phyloP scores from a whole-genome alignment of 2,797 vertebrate genomes.

The Crax fasciolata region DNA sequence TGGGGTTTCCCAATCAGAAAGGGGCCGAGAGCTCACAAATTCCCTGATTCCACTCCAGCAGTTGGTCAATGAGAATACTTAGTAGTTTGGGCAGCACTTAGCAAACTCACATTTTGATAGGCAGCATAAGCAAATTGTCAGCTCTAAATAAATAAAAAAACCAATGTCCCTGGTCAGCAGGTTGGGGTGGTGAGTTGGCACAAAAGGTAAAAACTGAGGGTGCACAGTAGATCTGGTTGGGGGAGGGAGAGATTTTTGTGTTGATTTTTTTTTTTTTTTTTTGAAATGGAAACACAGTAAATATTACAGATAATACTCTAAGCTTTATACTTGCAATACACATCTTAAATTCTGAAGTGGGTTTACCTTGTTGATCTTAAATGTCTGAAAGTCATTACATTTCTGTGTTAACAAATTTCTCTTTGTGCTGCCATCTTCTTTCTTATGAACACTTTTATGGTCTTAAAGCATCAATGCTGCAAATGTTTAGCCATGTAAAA shows the following conservation, averaged over 20 bases:
- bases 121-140: background rate
- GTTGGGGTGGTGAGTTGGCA: background rate
- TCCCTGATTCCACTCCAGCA: background rate
- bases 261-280: background rate
- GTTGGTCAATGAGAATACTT: background rate
- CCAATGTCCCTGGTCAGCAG: background rate
- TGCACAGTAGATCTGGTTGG: background rate
- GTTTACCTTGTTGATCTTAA: conserved; percentile 18
- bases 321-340: background rate
- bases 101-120: background rate
- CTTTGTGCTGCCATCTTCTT: conserved; percentile 44
- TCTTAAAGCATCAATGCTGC: conserved; percentile 23
- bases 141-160: background rate
- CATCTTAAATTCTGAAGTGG: background rate
- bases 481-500: conserved; percentile 27
- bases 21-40: background rate
- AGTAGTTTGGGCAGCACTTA: background rate
- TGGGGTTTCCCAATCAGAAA: background rate
- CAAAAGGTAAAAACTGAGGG: background rate
- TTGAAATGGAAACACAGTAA: conserved; percentile 4
- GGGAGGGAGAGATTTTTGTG: background rate
- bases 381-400: conserved; percentile 19
- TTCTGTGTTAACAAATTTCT: conserved; percentile 45
- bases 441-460: background rate
- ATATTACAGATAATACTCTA: background rate